Percentiles rank a stretch among this genome's conserved stretches.
Evolutionary conservation across 2,888 invertebrate genomes (phyloP).

Genomic region (Monochamus alternatus): DNA sequence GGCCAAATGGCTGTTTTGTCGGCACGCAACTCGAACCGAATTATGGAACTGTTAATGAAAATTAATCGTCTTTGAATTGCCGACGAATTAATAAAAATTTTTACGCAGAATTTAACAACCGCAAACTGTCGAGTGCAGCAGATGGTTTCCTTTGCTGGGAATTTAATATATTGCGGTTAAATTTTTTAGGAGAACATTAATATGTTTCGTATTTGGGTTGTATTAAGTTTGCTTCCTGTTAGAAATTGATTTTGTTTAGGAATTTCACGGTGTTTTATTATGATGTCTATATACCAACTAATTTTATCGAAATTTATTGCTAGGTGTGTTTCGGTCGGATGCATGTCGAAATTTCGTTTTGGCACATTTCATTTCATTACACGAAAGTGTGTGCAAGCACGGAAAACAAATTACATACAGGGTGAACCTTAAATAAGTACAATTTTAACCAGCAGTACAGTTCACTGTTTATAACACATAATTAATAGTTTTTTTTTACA

Average conservation of each 20-base stretch:
- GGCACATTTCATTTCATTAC: no score
- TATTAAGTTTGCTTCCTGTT: constrained; percentile 47
- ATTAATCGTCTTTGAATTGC: constrained; percentile 57
- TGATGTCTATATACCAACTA: constrained; percentile 41
- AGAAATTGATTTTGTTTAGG: constrained; percentile 50
- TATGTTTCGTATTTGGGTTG: constrained; percentile 30
- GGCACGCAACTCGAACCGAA: constrained; percentile 19
- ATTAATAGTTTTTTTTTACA: no score
- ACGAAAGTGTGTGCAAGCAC: no score
- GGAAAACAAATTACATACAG: no score
- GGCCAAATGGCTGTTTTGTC: constrained; percentile 20
- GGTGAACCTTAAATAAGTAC: no score
- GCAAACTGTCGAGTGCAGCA: constrained; percentile 51
- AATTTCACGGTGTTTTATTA: constrained; percentile 47
- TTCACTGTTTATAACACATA: no score
- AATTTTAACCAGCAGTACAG: no score
- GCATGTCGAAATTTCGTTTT: no score
- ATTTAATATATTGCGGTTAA: constrained; percentile 47
- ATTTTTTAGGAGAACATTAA: constrained; percentile 43
- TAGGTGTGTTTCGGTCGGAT: constrained; percentile 1
- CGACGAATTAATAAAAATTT: constrained; percentile 54
- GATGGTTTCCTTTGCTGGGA: constrained; percentile 46
- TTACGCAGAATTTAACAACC: constrained; percentile 54
- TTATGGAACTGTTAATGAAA: constrained; percentile 49
- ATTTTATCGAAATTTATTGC: constrained; percentile 32